A percentile compares a stretch with the other conserved stretches of the same genome.
phyloP scores from a whole-genome alignment of 2,113 vertebrate genomes.

The Barnardius zonarius region DNA sequence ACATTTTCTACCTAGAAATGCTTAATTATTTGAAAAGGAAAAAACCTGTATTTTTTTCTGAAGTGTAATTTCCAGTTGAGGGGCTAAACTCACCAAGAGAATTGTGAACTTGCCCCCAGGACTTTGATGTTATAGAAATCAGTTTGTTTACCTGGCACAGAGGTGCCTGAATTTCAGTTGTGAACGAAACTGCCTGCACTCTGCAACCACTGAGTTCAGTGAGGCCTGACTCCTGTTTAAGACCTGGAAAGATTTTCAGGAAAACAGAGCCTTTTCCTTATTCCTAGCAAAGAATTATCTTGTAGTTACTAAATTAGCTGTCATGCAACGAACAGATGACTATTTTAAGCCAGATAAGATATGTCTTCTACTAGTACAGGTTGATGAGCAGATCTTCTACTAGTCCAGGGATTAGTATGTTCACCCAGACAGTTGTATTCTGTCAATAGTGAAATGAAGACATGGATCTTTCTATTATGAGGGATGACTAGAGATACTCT shows the following conservation, averaged over 20 bases:
- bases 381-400: background rate
- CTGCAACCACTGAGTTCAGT: background rate
- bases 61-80: background rate
- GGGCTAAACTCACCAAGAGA: background rate
- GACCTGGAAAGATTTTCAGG: background rate
- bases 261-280: background rate
- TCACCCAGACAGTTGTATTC: background rate
- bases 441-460: background rate
- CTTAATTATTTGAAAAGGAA: background rate
- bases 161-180: background rate
- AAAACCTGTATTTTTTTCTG: background rate
- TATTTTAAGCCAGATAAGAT: background rate
- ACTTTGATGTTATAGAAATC: background rate
- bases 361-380: background rate
- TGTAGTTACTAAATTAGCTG: background rate
- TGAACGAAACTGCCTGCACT: background rate
- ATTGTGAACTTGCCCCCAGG: background rate
- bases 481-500: background rate
- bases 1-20: background rate
- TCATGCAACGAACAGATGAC: background rate
- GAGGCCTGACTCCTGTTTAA: background rate
- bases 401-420: background rate
- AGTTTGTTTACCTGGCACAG: background rate
- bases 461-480: background rate
- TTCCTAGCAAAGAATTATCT: background rate